Percentiles rank a stretch among this genome's conserved stretches.
Evolutionary conservation across 64 coral and sea anemone genomes (phyloP).

Genomic region (Stichodactyla mertensii): DNA sequence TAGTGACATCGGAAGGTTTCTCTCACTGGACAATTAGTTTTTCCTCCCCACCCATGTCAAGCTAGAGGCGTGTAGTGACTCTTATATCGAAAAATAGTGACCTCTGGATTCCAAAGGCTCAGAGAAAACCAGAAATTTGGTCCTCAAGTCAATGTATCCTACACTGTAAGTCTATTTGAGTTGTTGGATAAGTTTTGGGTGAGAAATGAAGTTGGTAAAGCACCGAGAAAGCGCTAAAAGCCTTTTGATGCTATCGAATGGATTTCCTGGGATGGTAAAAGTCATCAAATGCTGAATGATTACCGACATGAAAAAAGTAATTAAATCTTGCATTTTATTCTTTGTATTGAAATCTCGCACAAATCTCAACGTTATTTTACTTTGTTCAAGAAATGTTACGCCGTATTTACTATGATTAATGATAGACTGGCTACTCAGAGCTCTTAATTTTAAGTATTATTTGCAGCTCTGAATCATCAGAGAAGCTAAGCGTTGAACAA

Average conservation of each 20-base stretch:
- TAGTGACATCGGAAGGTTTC: background rate
- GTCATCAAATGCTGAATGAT: background rate
- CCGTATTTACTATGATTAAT: too few relatives aligned
- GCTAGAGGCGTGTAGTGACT: background rate
- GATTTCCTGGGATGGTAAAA: background rate
- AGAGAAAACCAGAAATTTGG: background rate
- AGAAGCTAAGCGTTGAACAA: background rate
- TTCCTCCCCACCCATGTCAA: slow-evolving; percentile 5
- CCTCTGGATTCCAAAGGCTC: background rate
- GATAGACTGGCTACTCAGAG: too few relatives aligned
- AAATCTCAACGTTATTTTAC: too few relatives aligned
- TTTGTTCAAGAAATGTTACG: too few relatives aligned
- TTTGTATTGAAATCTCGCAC: background rate
- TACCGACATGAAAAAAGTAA: background rate
- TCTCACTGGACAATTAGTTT: slow-evolving; percentile 12
- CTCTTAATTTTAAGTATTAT: too few relatives aligned
- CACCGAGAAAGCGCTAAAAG: background rate
- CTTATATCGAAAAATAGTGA: background rate
- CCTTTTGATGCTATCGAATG: background rate
- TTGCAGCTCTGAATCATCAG: too few relatives aligned
- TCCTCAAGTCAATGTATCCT: too few relatives aligned
- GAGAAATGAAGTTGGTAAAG: too few relatives aligned
- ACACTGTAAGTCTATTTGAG: too few relatives aligned
- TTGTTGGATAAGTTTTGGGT: too few relatives aligned
- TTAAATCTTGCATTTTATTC: background rate